Conservation (phyloP, 2,888 invertebrate genomes). For the Griposia aprilina region DNA sequence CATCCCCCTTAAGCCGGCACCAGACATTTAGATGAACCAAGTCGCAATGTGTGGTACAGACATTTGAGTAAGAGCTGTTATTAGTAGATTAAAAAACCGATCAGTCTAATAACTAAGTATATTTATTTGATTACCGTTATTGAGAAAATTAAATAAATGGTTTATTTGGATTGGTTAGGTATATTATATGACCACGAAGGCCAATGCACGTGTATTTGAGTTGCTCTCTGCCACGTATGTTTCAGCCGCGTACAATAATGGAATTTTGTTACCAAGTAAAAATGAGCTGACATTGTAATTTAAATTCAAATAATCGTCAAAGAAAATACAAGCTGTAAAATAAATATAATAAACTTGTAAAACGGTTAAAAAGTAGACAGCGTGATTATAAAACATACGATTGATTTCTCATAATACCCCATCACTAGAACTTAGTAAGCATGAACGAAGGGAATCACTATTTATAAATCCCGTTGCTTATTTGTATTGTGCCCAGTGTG, state of each 20-base stretch:
- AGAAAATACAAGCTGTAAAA: not conserved
- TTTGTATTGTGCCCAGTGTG: not conserved
- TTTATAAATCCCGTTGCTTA: conserved; percentile 5
- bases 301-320: not conserved
- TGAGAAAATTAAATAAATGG: too few species aligned
- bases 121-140: too few species aligned
- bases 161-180: too few species aligned
- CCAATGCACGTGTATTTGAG: too few species aligned
- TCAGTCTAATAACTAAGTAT: too few species aligned
- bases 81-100: too few species aligned
- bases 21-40: too few species aligned
- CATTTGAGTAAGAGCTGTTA: too few species aligned
- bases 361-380: not conserved
- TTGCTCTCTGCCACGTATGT: too few species aligned
- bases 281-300: not conserved
- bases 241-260: not conserved
- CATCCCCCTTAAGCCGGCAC: too few species aligned
- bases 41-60: too few species aligned
- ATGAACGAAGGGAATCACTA: not conserved
- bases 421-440: conserved; percentile 8
- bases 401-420: not conserved
- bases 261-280: not conserved
- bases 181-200: too few species aligned
- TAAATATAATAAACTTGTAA: not conserved
- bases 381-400: not conserved